Conservation (phyloP, 2,888 invertebrate genomes). For the Euplexia lucipara region DNA sequence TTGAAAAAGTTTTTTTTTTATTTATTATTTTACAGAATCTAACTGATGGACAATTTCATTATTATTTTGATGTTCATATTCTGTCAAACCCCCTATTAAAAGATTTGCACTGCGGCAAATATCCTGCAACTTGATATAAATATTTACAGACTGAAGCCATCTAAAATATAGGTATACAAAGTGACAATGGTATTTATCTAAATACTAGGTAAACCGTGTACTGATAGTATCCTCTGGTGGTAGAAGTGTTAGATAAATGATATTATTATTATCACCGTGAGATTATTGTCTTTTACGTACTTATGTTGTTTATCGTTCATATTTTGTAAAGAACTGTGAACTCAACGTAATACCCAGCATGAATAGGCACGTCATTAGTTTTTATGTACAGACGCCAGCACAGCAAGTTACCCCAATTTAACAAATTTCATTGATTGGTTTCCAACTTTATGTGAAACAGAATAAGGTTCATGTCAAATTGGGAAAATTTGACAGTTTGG, state of each 20-base stretch:
- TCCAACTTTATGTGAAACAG: too few species aligned
- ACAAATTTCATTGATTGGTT: too few species aligned
- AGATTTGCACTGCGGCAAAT: neutral
- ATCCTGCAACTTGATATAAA: neutral
- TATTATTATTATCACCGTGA: slow-evolving; percentile 34
- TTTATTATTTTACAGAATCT: too few species aligned
- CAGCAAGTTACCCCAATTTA: too few species aligned
- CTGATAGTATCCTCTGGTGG: slow-evolving; percentile 31
- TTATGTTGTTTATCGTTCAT: slow-evolving; percentile 13
- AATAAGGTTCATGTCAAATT: too few species aligned
- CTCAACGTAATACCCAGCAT: neutral
- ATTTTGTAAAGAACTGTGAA: neutral
- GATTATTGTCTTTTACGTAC: slow-evolving; percentile 26
- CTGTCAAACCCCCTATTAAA: too few species aligned
- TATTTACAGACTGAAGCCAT: slow-evolving; percentile 6
- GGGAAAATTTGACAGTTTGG: too few species aligned
- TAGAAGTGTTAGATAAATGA: slow-evolving; percentile 26
- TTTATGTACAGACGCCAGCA: too few species aligned
- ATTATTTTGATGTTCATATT: too few species aligned
- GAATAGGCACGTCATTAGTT: neutral
- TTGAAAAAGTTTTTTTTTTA: too few species aligned
- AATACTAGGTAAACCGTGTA: slow-evolving; percentile 38
- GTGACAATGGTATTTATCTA: slow-evolving; percentile 44
- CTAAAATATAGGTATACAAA: slow-evolving; percentile 3
- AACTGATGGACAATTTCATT: too few species aligned